A percentile compares a stretch with the other conserved stretches of the same genome.
Conservation (phyloP, 1,140 invertebrate genomes). For the Bombus fervidus region DNA sequence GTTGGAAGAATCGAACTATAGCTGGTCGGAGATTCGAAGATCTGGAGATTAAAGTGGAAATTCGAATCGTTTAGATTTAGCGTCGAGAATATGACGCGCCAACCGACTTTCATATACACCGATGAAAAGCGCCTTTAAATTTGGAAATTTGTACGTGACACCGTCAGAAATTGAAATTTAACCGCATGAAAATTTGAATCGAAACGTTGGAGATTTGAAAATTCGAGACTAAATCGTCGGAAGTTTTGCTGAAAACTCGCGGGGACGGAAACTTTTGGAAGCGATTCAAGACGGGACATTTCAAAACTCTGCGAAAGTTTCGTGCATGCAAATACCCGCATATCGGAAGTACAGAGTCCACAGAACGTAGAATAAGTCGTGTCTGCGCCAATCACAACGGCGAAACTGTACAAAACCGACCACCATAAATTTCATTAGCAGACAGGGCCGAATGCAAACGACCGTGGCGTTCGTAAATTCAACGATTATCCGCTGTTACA, state of each 20-base stretch:
- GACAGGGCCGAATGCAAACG: constrained; percentile 18
- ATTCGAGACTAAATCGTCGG: not conserved
- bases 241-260: too few relatives aligned
- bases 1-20: too few relatives aligned
- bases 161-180: not conserved
- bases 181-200: not conserved
- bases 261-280: too few relatives aligned
- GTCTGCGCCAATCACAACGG: not conserved
- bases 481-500: constrained; percentile 42
- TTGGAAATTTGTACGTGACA: not conserved
- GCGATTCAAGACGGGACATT: not conserved
- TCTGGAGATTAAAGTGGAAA: too few relatives aligned
- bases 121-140: too few relatives aligned
- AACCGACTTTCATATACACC: too few relatives aligned
- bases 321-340: not conserved
- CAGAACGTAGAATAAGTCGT: not conserved
- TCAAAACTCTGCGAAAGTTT: not conserved
- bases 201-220: not conserved
- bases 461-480: constrained; percentile 25
- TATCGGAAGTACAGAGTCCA: too few relatives aligned
- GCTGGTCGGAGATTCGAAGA: too few relatives aligned
- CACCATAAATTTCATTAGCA: constrained; percentile 23
- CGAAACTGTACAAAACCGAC: constrained; percentile 10
- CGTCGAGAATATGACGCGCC: too few relatives aligned
- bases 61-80: too few relatives aligned